Evolutionary conservation across 2,113 vertebrate species (phyloP).

Genomic region (Calcarius ornatus): DNA sequence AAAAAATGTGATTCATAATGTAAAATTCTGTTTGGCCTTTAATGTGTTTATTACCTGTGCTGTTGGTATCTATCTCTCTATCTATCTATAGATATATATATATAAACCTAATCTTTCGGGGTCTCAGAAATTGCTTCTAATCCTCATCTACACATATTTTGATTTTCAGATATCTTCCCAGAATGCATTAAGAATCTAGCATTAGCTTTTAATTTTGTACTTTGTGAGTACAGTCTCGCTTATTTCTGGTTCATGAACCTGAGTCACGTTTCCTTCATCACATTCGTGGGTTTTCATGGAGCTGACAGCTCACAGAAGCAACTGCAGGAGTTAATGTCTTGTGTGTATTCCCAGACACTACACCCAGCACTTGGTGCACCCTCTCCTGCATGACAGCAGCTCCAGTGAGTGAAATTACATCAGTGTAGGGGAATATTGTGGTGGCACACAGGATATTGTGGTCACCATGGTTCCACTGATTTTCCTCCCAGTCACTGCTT

Average conservation of each 20-base stretch:
- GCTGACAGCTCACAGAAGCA: background rate
- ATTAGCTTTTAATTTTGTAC: background rate
- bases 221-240: background rate
- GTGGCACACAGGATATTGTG: background rate
- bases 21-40: background rate
- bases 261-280: background rate
- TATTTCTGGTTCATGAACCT: background rate
- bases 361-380: background rate
- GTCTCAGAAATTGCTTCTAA: background rate
- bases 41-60: background rate
- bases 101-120: background rate
- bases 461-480: accelerated
- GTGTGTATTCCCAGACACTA: background rate
- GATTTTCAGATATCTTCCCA: background rate
- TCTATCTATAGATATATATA: background rate
- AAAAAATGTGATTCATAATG: background rate
- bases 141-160: background rate
- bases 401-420: background rate
- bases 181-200: background rate
- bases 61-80: background rate
- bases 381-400: background rate
- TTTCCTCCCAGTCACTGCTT: background rate
- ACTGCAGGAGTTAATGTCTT: background rate
- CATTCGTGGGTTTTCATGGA: background rate
- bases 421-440: background rate